phyloP scores from a whole-genome alignment of 2,888 invertebrate species.

The Sesamia inferens region DNA sequence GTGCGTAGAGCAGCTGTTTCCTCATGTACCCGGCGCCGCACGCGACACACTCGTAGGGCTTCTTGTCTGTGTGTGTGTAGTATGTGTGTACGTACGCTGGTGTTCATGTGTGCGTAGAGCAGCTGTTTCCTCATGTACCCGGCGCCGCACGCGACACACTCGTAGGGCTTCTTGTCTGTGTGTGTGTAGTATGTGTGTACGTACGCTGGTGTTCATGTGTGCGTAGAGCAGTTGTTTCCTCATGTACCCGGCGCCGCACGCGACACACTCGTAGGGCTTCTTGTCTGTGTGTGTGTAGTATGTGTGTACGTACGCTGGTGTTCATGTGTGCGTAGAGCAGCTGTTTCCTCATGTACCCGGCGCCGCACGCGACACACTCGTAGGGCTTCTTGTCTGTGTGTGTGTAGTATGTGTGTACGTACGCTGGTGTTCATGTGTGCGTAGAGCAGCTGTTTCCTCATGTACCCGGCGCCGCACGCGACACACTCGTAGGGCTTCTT shows the following conservation, averaged over 20 bases:
- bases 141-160: conserved; percentile 94
- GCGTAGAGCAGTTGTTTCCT: conserved; percentile 94
- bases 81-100: conserved; percentile 75
- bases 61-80: too few relatives aligned
- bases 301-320: conserved; percentile 77
- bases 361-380: conserved; percentile 94
- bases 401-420: neutral
- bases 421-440: conserved; percentile 93
- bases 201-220: conserved; percentile 92
- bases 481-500: conserved; percentile 96
- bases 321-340: conserved; percentile 94
- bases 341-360: conserved; percentile 96
- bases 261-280: conserved; percentile 95
- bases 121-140: conserved; percentile 96
- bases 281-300: too few relatives aligned
- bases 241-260: conserved; percentile 96
- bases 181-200: too few relatives aligned
- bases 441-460: conserved; percentile 94
- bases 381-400: conserved; percentile 97
- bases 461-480: conserved; percentile 95
- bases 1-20: conserved; percentile 93
- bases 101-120: conserved; percentile 94
- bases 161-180: conserved; percentile 96
- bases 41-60: conserved; percentile 95
- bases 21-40: conserved; percentile 96